Base-by-base conservation (phyloP, 2,888 invertebrate genomes). In the Stenodema calcarata region DNA sequence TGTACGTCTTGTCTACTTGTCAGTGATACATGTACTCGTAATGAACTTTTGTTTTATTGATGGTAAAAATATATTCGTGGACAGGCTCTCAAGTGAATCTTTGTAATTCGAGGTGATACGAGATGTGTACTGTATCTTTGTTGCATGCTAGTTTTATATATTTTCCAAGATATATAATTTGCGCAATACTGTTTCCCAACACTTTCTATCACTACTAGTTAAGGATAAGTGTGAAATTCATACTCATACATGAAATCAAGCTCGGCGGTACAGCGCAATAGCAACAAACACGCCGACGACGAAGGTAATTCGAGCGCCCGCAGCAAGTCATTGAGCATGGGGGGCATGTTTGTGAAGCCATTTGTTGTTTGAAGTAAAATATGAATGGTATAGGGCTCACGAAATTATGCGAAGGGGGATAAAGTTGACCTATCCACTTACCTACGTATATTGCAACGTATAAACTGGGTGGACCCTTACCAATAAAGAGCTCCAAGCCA, bases 291-390 rank as follows among this genome's bases (percentile, higher is more conserved):
- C 12, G 91, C 91, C 86, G 92, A 92, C 87, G 92, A 91, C 81
- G 90, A 91, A 81, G 92, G 92, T 89, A 86, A 80, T 80, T 91
- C 92, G 89, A 91, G 90, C 9, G 92, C 93, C 11, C 96, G 97
- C 30, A 92, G 95, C 91, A 97, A 97, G 92, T 96, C 96, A 90
- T 94, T 96, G 92, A 95, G 96, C 90, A 96, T 96, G 96, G 96
- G 96, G 75, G 96, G 96, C 82, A 93, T 97, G n/a, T n/a, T n/a
- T n/a, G n/a, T n/a, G n/a, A n/a, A n/a, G n/a, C n/a, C n/a, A n/a
- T n/a, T n/a, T n/a, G n/a, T n/a, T n/a, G n/a, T n/a, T n/a, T n/a
- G n/a, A n/a, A n/a, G n/a, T n/a, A n/a, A n/a, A n/a, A n/a, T n/a
- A n/a, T n/a, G n/a, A n/a, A n/a, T n/a, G n/a, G n/a, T n/a, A n/a